Evolutionary conservation across 2,113 vertebrate genomes (phyloP), one percentile per base, ranked within the genome.

Genomic region (Psittacara wagleri): DNA sequence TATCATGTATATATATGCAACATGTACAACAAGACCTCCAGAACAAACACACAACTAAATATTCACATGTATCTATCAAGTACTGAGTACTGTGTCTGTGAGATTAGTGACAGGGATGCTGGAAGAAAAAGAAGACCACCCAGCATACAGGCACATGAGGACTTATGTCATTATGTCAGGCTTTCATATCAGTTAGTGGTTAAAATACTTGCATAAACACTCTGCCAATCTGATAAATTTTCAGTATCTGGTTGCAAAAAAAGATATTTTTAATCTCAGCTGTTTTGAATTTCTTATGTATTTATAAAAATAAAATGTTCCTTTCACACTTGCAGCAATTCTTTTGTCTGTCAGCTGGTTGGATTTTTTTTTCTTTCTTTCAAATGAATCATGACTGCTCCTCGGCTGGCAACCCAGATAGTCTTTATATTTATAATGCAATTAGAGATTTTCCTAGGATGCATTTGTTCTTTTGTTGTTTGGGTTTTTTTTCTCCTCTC

Each of bases 281-380:
- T 64, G 37, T 16, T 93, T 69, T 55, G 28, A 88, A 75, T 91
- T 88, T 91, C 48, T 46, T 78, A 7, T 67, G 44, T 72, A 61
- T 85, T 62, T 82, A 66, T 75, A 35, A 59, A 78, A 95, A 85
- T 35, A 66, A 92, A 82, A 78, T 78, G 69, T 84, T 94, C 39
- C 28, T 81, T 84, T 95, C 55, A 64, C 70, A 52, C n/a, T 88
- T 88, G 39, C 85, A 73, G 39, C 70, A 91, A 68, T 87, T 94
- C 20, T 74, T 93, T 67, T 70, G 29, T 63, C 63, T 94, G 27
- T 82, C 66, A 78, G 24, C 52, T 78, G 17, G 3, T 28, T 86
- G 51, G 9, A 41, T 7, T 70, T 85, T 83, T 92, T 92, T 78
- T 91, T 49, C 27, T 83, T 79, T 35, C 29, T 0, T 7, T 48